Base-by-base conservation (phyloP, 1,140 invertebrate genomes). In the Caenorhabditis latens region DNA sequence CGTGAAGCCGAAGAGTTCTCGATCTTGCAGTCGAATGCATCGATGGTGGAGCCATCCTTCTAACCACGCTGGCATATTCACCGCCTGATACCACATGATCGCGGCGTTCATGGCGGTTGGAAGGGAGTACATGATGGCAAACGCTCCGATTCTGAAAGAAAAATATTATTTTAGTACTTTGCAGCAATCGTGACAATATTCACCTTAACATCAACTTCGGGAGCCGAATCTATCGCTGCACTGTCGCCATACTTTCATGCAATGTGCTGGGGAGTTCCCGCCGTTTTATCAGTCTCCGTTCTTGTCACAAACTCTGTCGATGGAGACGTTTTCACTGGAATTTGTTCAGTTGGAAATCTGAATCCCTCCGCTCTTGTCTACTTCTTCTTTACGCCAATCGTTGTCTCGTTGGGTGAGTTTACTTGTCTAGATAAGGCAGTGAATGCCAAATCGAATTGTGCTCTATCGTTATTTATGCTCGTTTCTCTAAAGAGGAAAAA, bases 211-310 rank as follows among this genome's bases (percentile, higher is more conserved):
- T 99, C 7, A 99, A 94, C 91, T 98, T 98, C 93, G 98, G 97
- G 97, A 24, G 97, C 98, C 93, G 98, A 99, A 94, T 97, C 97
- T 21, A 99, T 99, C 91, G 97, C 98, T 94, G 96, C 96, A 58
- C 97, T 98, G 93, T 97, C 97, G 1, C 96, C 98, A 93, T 97
- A 98, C 93, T 99, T 99, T 93, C 98, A 99, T 94, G 94, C 98
- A 87, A 95, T 96, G 67, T 97, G 97, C 32, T 99, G 98, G 98
- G 96, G 96, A 48, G 93, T 97, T 14, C 97, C 97, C 0, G 93
- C 98, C 32, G 95, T 98, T 8, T 94, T 98, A 40, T 97, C 96
- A 0, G 96, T 98, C 32, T 96, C 96, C 63, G 96, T 98, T 90
- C 94, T 99, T 84, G 97, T 97, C 9, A 96, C 97, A 95, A 96